phyloP scores from a whole-genome alignment of 2,797 vertebrate genomes.

The Anguilla anguilla region DNA sequence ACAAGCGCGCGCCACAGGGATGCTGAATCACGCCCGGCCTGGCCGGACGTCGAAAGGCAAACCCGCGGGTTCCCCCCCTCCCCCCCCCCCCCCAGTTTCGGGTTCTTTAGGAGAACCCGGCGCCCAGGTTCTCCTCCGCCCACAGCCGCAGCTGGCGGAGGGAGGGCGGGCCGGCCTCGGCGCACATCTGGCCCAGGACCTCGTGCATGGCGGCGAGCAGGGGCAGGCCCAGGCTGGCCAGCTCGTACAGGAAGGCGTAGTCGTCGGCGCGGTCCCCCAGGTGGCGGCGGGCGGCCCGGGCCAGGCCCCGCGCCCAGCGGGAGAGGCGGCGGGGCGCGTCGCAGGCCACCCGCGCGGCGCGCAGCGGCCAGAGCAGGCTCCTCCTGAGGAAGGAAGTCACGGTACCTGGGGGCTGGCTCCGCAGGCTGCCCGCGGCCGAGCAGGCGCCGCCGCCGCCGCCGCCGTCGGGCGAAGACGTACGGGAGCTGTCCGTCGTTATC shows the following conservation, averaged over 20 bases:
- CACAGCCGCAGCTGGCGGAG: constrained; percentile 61
- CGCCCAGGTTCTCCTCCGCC: constrained; percentile 58
- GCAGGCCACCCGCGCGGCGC: constrained; percentile 77
- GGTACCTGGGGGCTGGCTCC: constrained; percentile 88
- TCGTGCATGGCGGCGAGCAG: constrained; percentile 87
- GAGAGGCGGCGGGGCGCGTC: constrained; percentile 75
- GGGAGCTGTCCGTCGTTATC: constrained; percentile 60
- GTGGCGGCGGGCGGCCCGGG: constrained; percentile 73
- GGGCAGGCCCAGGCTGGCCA: constrained; percentile 86
- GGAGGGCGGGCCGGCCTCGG: constrained; percentile 73
- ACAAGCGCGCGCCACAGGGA: not conserved
- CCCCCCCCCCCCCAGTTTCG: too few relatives aligned
- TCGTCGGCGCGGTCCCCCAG: constrained; percentile 83
- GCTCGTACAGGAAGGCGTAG: constrained; percentile 88
- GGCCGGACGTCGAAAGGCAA: constrained; percentile 59
- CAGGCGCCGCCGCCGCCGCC: constrained; percentile 55
- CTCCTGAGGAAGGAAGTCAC: constrained; percentile 86
- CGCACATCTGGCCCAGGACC: constrained; percentile 82
- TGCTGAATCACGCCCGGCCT: not conserved
- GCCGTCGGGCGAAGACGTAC: constrained; percentile 49
- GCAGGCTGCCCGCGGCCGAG: constrained; percentile 62
- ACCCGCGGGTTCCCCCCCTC: constrained; percentile 27
- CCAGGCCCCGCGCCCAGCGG: constrained; percentile 77
- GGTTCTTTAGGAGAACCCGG: constrained; percentile 50
- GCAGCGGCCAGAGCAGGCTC: constrained; percentile 80